Evolutionary conservation across 2,113 vertebrate genomes (phyloP), one percentile per base, ranked within the genome.

Genomic region (Coturnix japonica): DNA sequence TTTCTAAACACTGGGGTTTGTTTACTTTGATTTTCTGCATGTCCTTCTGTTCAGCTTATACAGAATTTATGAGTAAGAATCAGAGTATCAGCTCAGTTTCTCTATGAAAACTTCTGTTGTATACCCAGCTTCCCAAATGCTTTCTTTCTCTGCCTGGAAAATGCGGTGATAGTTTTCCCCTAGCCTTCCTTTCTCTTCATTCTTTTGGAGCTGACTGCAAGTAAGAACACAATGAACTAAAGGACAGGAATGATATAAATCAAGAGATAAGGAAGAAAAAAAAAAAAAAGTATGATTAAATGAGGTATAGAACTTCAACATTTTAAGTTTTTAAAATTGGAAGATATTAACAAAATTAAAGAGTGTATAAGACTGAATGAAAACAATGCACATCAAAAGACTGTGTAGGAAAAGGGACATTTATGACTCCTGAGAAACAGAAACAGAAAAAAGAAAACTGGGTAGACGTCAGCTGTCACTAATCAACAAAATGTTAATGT

Each of bases 21-120:
- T 82, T 92, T 93, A 25, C 76, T 94, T 78, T 87, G 15, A 49
- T 87, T 89, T 91, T 84, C 73, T 75, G 39, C 25, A 17, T 69
- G 46, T 67, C 44, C 61, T 93, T 85, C 39, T 61, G 4, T 88
- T 79, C 21, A 14, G 13, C 80, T 91, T 77, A 6, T 64, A 39
- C 67, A 33, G 43, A 79, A 83, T 35, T 74, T 66, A 74, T 46
- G 4, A 73, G 7, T 39, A 59, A 86, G 30, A 39, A 69, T 15
- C 9, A 70, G 19, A 49, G 1, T 4, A 70, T 41, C 16, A 46
- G 19, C 23, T 70, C 44, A 33, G 2, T 69, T 86, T 84, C 59
- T 44, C 6, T 17, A 61, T n/a, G 8, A 84, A 89, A 82, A 4
- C 4, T 81, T 80, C 63, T 51, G 15, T 51, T 57, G 2, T 21